Conservation (phyloP, 2,113 vertebrate genomes). For the Myiozetetes cayanensis region DNA sequence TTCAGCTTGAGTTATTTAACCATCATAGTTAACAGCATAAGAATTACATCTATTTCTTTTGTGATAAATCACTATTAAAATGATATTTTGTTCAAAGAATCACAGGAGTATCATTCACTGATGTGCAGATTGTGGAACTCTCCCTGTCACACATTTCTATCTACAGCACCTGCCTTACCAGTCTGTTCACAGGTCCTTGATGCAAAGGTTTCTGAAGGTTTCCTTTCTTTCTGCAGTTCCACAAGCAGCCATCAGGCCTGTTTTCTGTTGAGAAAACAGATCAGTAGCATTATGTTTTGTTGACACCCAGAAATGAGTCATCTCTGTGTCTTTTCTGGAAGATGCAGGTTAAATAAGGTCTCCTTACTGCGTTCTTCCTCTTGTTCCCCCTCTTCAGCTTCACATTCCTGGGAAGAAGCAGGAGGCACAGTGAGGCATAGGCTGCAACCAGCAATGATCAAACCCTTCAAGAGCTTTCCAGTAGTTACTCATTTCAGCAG, state of each 20-base stretch:
- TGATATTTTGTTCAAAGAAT: not conserved
- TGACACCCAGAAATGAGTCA: not conserved
- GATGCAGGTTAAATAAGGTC: not conserved
- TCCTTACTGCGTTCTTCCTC: not conserved
- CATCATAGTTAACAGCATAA: not conserved
- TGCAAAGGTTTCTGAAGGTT: not conserved
- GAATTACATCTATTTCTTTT: not conserved
- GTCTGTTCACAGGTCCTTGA: not conserved
- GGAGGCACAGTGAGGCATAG: not conserved
- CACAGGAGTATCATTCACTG: accelerated
- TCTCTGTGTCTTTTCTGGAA: not conserved
- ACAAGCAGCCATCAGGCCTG: not conserved
- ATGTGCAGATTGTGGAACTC: not conserved
- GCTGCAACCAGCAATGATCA: not conserved
- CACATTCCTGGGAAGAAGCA: not conserved
- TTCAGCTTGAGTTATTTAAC: not conserved
- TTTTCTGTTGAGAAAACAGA: not conserved
- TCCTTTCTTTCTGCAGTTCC: not conserved
- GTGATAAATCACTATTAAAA: not conserved
- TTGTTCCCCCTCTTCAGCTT: not conserved
- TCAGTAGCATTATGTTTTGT: not conserved
- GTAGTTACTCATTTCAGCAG: not conserved
- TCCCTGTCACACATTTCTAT: not conserved
- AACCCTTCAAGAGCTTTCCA: not conserved
- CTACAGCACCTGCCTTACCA: not conserved